Percentiles rank a stretch among this genome's conserved stretches.
Conservation (phyloP, 2,797 vertebrate genomes). For the Anisognathus igniventris region DNA sequence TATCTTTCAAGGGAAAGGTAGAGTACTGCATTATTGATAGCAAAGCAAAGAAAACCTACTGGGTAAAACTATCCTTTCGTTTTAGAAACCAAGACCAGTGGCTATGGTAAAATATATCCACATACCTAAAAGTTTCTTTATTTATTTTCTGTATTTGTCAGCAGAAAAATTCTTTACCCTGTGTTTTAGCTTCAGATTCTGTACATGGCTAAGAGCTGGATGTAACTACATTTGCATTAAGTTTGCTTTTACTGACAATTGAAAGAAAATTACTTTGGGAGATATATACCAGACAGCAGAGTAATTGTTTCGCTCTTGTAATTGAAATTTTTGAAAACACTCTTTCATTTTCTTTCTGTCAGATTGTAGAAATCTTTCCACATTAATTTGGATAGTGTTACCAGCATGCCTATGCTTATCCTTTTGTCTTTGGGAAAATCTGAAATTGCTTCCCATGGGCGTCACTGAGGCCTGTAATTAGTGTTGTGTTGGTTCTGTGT, state of each 20-base stretch:
- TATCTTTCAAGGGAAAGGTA: background rate
- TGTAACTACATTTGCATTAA: background rate
- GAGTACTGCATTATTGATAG: background rate
- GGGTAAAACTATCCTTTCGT: background rate
- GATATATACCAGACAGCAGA: background rate
- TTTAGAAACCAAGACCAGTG: slow-evolving; percentile 50
- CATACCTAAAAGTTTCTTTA: background rate
- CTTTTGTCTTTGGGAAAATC: background rate
- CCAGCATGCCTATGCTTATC: background rate
- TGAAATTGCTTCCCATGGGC: background rate
- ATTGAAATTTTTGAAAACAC: background rate
- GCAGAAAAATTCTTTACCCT: background rate
- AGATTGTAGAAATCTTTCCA: background rate
- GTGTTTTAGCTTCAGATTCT: background rate
- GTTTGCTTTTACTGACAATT: background rate
- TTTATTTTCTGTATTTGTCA: background rate
- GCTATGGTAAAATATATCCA: background rate
- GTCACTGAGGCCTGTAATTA: background rate
- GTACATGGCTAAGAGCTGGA: background rate
- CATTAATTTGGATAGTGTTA: background rate
- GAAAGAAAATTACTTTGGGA: background rate
- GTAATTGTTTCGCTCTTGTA: background rate
- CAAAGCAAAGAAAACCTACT: slow-evolving; percentile 15
- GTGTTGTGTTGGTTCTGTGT: background rate
- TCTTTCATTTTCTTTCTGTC: background rate